A percentile compares a stretch with the other conserved stretches of the same genome.
phyloP scores from a whole-genome alignment of 1,140 invertebrate genomes.

The Drosophila eugracilis region DNA sequence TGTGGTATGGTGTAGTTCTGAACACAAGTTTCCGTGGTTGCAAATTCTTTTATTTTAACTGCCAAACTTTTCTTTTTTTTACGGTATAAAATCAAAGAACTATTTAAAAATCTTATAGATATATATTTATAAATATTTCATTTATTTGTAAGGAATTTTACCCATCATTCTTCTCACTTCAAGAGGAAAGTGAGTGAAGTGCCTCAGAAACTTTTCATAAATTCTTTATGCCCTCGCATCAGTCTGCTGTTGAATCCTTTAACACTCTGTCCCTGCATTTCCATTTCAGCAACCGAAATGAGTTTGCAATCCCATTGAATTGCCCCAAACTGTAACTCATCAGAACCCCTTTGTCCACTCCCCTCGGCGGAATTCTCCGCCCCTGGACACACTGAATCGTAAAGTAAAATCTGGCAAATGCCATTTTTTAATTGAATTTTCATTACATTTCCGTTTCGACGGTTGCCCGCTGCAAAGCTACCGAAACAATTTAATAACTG shows the following conservation, averaged over 20 bases:
- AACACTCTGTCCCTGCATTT: conserved; percentile 23
- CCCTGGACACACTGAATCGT: conserved; percentile 24
- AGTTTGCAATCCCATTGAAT: conserved; percentile 46
- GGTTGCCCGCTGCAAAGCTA: conserved; percentile 36
- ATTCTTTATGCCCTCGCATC: conserved; percentile 1
- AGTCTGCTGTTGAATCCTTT: conserved; percentile 30
- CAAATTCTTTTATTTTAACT: too few relatives aligned
- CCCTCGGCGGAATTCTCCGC: conserved; percentile 1
- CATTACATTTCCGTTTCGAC: conserved; percentile 79
- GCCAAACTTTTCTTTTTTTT: too few relatives aligned
- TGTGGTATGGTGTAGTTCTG: too few relatives aligned
- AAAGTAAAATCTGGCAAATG: conserved; percentile 74
- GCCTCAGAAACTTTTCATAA: neutral
- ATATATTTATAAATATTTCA: neutral
- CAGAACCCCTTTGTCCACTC: conserved; percentile 22
- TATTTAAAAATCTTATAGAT: too few relatives aligned
- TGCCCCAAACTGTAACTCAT: conserved; percentile 39
- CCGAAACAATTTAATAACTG: conserved; percentile 70
- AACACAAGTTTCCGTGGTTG: too few relatives aligned
- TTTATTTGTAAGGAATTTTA: neutral
- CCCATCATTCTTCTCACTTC: neutral
- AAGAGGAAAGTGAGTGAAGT: too few relatives aligned
- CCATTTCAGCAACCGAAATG: conserved; percentile 38
- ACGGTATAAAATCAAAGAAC: too few relatives aligned
- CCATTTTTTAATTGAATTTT: conserved; percentile 83